A percentile compares a stretch with the other conserved stretches of the same genome.
Conservation (phyloP, 2,797 vertebrate species). For the Selene dorsalis region DNA sequence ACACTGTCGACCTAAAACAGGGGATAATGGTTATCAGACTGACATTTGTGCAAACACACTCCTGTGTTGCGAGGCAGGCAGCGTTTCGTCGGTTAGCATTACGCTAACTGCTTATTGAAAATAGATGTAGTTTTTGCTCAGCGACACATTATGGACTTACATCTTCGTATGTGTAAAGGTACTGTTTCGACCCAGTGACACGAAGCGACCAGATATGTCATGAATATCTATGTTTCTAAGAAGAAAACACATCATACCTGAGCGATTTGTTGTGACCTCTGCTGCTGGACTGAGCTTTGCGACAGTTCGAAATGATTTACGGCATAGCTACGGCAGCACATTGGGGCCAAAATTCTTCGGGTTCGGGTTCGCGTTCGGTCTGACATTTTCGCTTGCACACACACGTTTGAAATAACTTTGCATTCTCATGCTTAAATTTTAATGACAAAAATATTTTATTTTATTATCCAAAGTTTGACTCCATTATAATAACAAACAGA, state of each 20-base stretch:
- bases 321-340: constrained; percentile 43
- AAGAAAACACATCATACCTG: constrained; percentile 55
- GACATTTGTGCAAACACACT: background rate
- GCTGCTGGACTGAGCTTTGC: constrained; percentile 13
- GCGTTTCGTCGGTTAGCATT: constrained; percentile 25
- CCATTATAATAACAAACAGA: background rate
- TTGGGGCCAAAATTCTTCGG: constrained; percentile 38
- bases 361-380: too few relatives aligned
- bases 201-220: fast-evolving
- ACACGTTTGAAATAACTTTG: background rate
- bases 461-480: background rate
- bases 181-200: fast-evolving
- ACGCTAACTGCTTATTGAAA: constrained; percentile 1
- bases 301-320: constrained; percentile 51
- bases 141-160: fast-evolving
- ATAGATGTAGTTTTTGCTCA: too few relatives aligned
- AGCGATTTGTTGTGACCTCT: constrained; percentile 79
- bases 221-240: fast-evolving
- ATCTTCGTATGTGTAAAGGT: fast-evolving
- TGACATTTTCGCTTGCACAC: too few relatives aligned
- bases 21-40: background rate
- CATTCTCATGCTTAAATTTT: background rate
- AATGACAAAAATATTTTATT: background rate
- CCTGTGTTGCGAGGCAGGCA: background rate
- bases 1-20: background rate